phyloP scores from a whole-genome alignment of 2,888 invertebrate species.

The Allygus modestus region DNA sequence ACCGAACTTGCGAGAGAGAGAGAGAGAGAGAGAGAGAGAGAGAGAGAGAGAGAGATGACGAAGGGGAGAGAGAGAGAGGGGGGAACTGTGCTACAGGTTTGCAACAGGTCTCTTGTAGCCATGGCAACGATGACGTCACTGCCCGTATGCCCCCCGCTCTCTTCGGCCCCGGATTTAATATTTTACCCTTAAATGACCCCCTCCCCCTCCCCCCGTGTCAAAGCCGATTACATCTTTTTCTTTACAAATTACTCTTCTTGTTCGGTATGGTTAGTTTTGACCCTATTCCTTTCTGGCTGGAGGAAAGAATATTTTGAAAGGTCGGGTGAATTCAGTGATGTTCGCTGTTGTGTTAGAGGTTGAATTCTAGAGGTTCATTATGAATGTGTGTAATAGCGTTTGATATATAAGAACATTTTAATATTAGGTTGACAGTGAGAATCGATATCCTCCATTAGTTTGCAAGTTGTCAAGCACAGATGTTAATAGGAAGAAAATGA shows the following conservation, averaged over 20 bases:
- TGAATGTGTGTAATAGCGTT: too few species aligned
- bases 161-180: slow-evolving; percentile 24
- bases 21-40: slow-evolving; percentile 51
- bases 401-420: too few species aligned
- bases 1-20: not conserved
- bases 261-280: slow-evolving; percentile 38
- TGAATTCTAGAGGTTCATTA: too few species aligned
- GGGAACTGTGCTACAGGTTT: slow-evolving; percentile 66
- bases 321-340: too few species aligned
- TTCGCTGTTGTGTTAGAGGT: too few species aligned
- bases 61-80: slow-evolving; percentile 29
- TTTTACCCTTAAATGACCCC: slow-evolving; percentile 45
- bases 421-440: too few species aligned
- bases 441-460: too few species aligned
- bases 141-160: not conserved
- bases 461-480: too few species aligned
- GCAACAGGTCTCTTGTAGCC: slow-evolving; percentile 63
- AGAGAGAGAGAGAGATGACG: slow-evolving; percentile 39
- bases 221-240: slow-evolving; percentile 41
- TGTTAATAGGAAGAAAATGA: too few species aligned
- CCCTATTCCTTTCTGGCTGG: slow-evolving; percentile 2
- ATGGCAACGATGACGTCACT: slow-evolving; percentile 49
- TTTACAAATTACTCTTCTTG: slow-evolving; percentile 37
- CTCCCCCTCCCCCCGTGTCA: slow-evolving; percentile 6
- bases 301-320: not conserved